A percentile compares a stretch with the other conserved stretches of the same genome.
phyloP scores from a whole-genome alignment of 2,113 vertebrate species.

The Glaucidium brasilianum region DNA sequence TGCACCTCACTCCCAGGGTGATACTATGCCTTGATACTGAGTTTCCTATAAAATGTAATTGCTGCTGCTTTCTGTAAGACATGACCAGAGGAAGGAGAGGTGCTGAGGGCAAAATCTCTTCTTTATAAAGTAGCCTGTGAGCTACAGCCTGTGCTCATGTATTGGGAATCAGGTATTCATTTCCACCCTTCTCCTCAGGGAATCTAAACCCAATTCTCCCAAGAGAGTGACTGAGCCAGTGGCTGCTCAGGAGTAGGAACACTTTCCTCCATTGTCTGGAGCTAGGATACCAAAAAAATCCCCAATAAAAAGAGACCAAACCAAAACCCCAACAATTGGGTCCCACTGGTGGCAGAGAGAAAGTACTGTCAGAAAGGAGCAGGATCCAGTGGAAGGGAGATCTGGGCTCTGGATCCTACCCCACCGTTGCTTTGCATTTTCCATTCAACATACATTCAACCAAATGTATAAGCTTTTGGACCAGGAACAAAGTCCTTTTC shows the following conservation, averaged over 20 bases:
- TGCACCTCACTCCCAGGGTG: not conserved
- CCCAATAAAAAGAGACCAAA: too few species aligned
- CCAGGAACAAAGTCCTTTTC: not conserved
- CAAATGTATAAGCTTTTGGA: not conserved
- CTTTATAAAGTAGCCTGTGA: not conserved
- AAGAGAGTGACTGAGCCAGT: not conserved
- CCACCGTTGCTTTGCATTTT: not conserved
- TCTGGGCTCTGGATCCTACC: not conserved
- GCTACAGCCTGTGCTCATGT: not conserved
- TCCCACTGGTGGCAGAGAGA: not conserved
- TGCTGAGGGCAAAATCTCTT: not conserved
- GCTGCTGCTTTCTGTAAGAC: not conserved
- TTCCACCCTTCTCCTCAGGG: not conserved
- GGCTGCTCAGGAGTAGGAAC: not conserved
- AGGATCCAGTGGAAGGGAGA: not conserved
- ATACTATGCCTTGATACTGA: fast-evolving
- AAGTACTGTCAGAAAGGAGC: not conserved
- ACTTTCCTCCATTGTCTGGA: not conserved
- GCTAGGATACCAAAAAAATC: not conserved
- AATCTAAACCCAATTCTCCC: not conserved
- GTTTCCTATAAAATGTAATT: not conserved
- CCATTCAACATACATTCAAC: not conserved
- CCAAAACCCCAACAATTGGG: too few species aligned
- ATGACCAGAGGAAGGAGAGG: not conserved
- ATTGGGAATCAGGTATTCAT: not conserved